These are phyloP conservation scores for Girardinus metallicus DNA, from an alignment of 2,797 vertebrate species.

Conservation along the genomic window DNA sequence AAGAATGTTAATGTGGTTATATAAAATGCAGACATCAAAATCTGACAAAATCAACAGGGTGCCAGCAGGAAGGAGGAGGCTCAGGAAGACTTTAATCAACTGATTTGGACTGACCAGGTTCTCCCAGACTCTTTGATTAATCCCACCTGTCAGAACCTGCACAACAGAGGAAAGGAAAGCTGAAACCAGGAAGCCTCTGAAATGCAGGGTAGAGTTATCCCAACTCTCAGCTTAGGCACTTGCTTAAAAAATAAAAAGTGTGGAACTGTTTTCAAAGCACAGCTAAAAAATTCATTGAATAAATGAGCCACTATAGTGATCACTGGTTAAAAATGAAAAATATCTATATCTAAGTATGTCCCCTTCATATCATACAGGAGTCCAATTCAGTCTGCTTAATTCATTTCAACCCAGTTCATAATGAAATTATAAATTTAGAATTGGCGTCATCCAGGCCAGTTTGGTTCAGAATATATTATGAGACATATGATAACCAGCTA, in stretches of 20 bases:
- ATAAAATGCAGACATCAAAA: neutral
- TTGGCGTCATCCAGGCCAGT: too few relatives aligned
- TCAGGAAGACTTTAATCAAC: neutral
- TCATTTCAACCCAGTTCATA: neutral
- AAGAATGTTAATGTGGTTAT: neutral
- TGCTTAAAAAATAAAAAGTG: neutral
- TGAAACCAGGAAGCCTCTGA: neutral
- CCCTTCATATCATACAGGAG: neutral
- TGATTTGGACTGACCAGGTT: neutral
- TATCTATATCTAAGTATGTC: neutral
- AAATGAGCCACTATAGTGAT: neutral
- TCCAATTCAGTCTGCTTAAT: neutral
- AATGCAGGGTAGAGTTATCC: neutral
- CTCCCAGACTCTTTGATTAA: neutral
- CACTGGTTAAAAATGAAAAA: neutral
- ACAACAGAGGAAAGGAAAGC: neutral
- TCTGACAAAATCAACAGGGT: neutral
- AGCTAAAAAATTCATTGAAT: neutral
- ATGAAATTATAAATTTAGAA: too few relatives aligned
- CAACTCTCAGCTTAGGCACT: neutral
- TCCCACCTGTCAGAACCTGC: neutral
- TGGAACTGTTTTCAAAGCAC: neutral
- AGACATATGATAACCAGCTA: too few relatives aligned
- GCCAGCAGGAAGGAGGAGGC: neutral
- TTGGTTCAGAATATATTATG: too few relatives aligned